Percentiles rank a stretch among this genome's conserved stretches.
Evolutionary conservation across 2,888 invertebrate genomes (phyloP).

Genomic region (Isoperla grammatica): DNA sequence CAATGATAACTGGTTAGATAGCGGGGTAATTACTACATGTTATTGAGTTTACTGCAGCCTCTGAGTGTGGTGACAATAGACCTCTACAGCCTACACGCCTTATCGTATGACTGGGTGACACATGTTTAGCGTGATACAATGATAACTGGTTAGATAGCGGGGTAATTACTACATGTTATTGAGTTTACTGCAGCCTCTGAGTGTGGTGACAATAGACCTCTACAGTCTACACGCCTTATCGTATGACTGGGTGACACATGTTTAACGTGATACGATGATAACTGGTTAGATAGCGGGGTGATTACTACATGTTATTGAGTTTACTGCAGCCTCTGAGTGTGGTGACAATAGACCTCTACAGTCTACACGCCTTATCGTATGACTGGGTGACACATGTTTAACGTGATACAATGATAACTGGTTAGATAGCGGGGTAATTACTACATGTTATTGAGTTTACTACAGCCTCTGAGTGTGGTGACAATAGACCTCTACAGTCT

Average conservation of each 20-base stretch:
- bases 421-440: constrained; percentile 5
- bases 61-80: not conserved
- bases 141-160: constrained; percentile 5
- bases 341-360: not conserved
- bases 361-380: too few species aligned
- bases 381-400: too few species aligned
- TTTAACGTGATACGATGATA: too few species aligned
- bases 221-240: not conserved
- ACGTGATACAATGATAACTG: constrained; percentile 4
- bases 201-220: not conserved
- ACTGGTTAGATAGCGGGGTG: constrained; percentile 1
- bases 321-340: not conserved
- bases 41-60: not conserved
- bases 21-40: constrained; percentile 8
- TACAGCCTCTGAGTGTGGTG: not conserved
- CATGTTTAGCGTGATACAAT: too few species aligned
- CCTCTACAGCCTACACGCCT: not conserved
- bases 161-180: constrained; percentile 9
- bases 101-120: too few species aligned
- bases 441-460: constrained; percentile 6
- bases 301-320: constrained; percentile 9
- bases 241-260: too few species aligned
- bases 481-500: not conserved
- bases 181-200: not conserved
- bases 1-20: constrained; percentile 8